A percentile compares a stretch with the other conserved stretches of the same genome.
These are phyloP conservation scores for Ceratitis capitata DNA, from an alignment of 1,140 invertebrate species.

Conservation along the genomic window DNA sequence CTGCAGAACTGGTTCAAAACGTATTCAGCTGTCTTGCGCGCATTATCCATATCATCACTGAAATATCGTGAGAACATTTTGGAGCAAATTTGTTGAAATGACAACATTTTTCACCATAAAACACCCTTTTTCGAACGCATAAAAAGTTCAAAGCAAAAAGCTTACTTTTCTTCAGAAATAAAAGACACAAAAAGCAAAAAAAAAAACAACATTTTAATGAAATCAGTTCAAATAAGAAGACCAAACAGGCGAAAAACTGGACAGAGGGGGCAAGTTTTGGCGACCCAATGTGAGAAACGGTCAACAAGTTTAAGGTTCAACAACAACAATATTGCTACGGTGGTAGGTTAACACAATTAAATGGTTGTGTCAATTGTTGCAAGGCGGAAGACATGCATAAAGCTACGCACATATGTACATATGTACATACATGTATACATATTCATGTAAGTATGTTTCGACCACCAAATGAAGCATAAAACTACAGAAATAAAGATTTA, in stretches of 20 bases:
- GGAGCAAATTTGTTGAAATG: constrained; percentile 9
- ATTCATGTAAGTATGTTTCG: too few species aligned
- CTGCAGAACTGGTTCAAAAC: background rate
- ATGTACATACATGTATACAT: background rate
- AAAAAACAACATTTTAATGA: too few species aligned
- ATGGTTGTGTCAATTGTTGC: constrained; percentile 25
- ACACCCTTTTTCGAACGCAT: constrained; percentile 27
- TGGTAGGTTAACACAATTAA: constrained; percentile 36
- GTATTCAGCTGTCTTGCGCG: background rate
- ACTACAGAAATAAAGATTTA: too few species aligned
- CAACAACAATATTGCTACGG: background rate
- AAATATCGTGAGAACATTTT: constrained; percentile 39
- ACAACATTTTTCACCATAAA: constrained; percentile 33
- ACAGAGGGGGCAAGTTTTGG: constrained; percentile 6
- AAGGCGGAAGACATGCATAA: background rate
- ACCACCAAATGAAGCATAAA: too few species aligned
- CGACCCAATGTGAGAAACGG: constrained; percentile 4
- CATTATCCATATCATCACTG: background rate
- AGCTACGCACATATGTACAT: background rate
- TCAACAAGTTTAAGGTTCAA: constrained; percentile 33
- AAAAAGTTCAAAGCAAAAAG: constrained; percentile 26
- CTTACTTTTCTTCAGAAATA: background rate
- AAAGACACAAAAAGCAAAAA: background rate
- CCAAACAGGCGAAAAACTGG: background rate
- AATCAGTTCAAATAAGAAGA: background rate